These are phyloP conservation scores for Amphibalanus amphitrite DNA, from an alignment of 1,140 invertebrate species.

Conservation along the genomic window DNA sequence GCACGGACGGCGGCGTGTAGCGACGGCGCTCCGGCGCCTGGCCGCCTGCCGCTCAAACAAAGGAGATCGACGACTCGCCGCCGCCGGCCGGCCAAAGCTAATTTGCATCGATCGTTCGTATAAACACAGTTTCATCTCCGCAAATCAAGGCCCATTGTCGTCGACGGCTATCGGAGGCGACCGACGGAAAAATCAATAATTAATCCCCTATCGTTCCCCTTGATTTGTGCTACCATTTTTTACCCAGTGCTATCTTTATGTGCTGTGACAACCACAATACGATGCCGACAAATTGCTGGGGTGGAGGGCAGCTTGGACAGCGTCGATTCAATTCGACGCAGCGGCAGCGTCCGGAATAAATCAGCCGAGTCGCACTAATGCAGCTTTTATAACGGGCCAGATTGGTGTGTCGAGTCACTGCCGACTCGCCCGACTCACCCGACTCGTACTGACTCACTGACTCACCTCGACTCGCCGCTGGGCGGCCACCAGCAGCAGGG, in stretches of 20 bases:
- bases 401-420: neutral
- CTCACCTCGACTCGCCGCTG: too few relatives aligned
- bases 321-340: neutral
- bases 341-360: neutral
- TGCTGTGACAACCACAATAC: conserved; percentile 1
- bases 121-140: neutral
- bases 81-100: neutral
- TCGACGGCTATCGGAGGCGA: neutral
- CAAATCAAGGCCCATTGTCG: neutral
- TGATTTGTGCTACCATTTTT: neutral
- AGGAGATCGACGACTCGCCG: too few relatives aligned
- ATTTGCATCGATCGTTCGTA: conserved; percentile 1
- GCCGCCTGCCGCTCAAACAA: neutral
- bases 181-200: neutral
- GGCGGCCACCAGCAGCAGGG: neutral
- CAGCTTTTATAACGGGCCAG: neutral
- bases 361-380: neutral
- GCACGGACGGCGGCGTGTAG: neutral
- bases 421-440: too few relatives aligned
- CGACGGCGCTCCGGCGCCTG: neutral
- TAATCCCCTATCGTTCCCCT: neutral
- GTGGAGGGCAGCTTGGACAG: neutral
- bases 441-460: too few relatives aligned
- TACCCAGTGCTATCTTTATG: neutral
- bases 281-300: neutral